phyloP scores from a whole-genome alignment of 2,797 vertebrate genomes.

The Dryobates pubescens region DNA sequence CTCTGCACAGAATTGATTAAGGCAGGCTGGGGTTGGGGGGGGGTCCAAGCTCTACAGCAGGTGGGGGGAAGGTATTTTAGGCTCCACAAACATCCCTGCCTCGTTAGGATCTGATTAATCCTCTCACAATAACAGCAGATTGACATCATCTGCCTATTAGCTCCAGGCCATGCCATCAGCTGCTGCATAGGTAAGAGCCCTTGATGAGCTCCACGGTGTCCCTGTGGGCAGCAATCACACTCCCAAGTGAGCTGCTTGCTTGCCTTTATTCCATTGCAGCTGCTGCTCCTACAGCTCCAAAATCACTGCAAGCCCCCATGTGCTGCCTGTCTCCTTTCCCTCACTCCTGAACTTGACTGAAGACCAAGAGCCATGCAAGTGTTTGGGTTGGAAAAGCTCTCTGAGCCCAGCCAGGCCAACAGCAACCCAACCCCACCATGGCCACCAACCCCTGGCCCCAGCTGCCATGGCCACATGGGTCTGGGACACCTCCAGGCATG shows the following conservation, averaged over 20 bases:
- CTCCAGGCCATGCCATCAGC: not conserved
- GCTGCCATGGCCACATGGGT: no score
- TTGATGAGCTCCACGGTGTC: not conserved
- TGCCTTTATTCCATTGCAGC: conserved; percentile 17
- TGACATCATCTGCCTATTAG: not conserved
- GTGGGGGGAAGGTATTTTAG: not conserved
- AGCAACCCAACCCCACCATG: no score
- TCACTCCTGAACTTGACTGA: not conserved
- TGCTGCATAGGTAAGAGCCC: not conserved
- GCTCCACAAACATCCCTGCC: not conserved
- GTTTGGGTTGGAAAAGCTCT: not conserved
- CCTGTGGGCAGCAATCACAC: conserved; percentile 25
- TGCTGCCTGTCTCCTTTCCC: not conserved
- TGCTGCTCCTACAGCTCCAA: not conserved
- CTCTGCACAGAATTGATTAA: not conserved
- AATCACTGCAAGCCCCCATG: not conserved
- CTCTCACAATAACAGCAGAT: not conserved
- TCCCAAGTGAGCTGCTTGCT: not conserved
- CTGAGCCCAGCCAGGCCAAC: no score
- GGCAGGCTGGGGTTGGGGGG: not conserved
- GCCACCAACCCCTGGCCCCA: no score
- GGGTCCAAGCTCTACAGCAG: not conserved
- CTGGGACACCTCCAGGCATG: no score
- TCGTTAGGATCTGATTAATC: conserved; percentile 33
- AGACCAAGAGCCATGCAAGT: not conserved